Conservation (phyloP, 2,797 vertebrate species). For the Muscicapa striata region DNA sequence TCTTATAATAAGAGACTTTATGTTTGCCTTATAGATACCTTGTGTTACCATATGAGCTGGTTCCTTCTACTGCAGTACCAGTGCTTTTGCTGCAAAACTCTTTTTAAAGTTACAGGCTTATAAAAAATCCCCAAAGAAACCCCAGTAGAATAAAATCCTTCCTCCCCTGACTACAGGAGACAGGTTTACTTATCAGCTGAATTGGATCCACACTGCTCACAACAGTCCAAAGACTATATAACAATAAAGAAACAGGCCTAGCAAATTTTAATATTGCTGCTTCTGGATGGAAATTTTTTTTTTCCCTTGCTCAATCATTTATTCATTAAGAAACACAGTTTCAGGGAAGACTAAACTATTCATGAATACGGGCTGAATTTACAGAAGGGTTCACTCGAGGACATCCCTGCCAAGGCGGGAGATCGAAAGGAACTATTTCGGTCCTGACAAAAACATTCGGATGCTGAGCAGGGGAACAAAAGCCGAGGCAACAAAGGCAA, state of each 20-base stretch:
- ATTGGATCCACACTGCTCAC: neutral
- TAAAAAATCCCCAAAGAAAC: neutral
- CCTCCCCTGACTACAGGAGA: neutral
- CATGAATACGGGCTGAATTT: slow-evolving; percentile 40
- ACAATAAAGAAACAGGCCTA: neutral
- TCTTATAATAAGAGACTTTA: slow-evolving; percentile 4
- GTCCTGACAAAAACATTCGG: neutral
- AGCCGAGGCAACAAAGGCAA: neutral
- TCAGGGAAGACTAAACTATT: slow-evolving; percentile 41
- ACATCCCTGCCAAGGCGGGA: neutral
- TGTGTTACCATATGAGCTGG: neutral
- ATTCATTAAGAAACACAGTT: slow-evolving; percentile 46
- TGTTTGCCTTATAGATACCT: neutral
- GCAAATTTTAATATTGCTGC: slow-evolving; percentile 8
- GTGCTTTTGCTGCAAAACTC: neutral
- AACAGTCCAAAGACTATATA: neutral
- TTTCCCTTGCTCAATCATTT: slow-evolving; percentile 19
- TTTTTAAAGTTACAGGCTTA: neutral
- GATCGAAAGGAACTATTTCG: neutral
- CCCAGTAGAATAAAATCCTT: neutral
- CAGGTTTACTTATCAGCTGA: neutral
- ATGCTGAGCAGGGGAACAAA: neutral
- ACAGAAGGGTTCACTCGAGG: slow-evolving; percentile 42
- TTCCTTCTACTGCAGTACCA: neutral
- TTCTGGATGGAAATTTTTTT: neutral